A percentile compares a stretch with the other conserved stretches of the same genome.
Conservation (phyloP, 2,888 invertebrate genomes). For the Archips xylosteana region DNA sequence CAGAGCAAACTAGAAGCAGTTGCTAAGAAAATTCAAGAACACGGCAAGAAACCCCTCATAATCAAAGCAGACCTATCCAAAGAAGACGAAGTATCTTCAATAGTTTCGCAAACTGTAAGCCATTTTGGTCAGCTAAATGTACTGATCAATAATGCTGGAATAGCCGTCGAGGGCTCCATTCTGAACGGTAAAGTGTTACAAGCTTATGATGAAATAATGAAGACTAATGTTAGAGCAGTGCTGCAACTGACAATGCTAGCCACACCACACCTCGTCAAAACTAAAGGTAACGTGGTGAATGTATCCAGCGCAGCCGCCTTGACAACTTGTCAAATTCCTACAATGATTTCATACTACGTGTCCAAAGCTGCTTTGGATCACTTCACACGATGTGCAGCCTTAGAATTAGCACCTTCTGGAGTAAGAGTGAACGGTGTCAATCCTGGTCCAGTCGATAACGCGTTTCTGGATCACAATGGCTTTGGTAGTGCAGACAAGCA, state of each 20-base stretch:
- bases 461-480: constrained; percentile 24
- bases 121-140: constrained; percentile 59
- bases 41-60: constrained; percentile 49
- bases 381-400: constrained; percentile 88
- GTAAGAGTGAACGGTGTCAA: constrained; percentile 89
- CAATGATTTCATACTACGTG: constrained; percentile 82
- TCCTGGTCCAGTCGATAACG: constrained; percentile 66
- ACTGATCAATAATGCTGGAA: constrained; percentile 61
- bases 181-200: constrained; percentile 50
- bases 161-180: constrained; percentile 45
- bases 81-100: constrained; percentile 51
- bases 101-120: constrained; percentile 53
- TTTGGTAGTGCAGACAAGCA: background rate
- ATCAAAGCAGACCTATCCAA: constrained; percentile 57
- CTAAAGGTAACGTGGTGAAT: constrained; percentile 62
- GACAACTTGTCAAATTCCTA: constrained; percentile 22
- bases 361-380: constrained; percentile 91
- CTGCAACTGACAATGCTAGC: constrained; percentile 54
- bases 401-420: constrained; percentile 84
- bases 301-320: constrained; percentile 56
- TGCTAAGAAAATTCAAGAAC: constrained; percentile 46
- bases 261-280: constrained; percentile 54
- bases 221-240: constrained; percentile 55
- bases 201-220: constrained; percentile 55
- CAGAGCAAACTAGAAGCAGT: constrained; percentile 52